phyloP scores from a whole-genome alignment of 2,113 vertebrate genomes.

The Azemiops feae region DNA sequence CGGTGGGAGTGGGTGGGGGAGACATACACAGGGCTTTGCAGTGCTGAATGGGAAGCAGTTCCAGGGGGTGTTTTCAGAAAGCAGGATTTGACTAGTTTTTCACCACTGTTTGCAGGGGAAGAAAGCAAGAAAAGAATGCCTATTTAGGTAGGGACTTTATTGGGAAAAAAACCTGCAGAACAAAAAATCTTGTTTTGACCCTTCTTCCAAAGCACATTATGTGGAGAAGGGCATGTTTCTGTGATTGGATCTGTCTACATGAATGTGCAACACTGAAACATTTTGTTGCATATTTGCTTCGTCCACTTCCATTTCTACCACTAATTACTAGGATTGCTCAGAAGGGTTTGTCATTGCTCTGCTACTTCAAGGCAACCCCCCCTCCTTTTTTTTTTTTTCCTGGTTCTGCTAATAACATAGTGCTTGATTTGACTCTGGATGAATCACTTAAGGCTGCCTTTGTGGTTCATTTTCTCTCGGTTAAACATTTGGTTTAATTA shows the following conservation, averaged over 20 bases:
- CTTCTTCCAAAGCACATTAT: not conserved
- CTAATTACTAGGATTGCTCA: not conserved
- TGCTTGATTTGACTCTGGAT: not conserved
- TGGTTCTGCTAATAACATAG: not conserved
- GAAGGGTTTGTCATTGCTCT: not conserved
- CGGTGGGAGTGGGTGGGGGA: not conserved
- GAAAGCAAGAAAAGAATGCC: not conserved
- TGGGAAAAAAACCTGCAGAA: not conserved
- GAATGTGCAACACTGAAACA: not conserved
- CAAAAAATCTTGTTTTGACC: not conserved
- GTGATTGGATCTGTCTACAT: not conserved
- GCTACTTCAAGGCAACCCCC: not conserved
- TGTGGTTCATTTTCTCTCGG: not conserved
- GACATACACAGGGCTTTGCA: not conserved
- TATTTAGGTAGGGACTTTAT: not conserved
- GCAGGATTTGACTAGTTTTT: not conserved
- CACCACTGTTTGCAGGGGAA: not conserved
- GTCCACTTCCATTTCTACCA: not conserved
- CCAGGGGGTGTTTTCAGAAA: not conserved
- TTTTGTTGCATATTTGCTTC: not conserved
- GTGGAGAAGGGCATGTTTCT: not conserved
- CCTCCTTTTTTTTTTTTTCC: not conserved
- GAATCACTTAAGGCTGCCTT: not conserved
- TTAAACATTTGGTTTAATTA: not conserved
- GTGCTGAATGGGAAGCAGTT: not conserved